Base-by-base conservation (phyloP, 2,888 invertebrate genomes). In the Parthenolecanium corni region DNA sequence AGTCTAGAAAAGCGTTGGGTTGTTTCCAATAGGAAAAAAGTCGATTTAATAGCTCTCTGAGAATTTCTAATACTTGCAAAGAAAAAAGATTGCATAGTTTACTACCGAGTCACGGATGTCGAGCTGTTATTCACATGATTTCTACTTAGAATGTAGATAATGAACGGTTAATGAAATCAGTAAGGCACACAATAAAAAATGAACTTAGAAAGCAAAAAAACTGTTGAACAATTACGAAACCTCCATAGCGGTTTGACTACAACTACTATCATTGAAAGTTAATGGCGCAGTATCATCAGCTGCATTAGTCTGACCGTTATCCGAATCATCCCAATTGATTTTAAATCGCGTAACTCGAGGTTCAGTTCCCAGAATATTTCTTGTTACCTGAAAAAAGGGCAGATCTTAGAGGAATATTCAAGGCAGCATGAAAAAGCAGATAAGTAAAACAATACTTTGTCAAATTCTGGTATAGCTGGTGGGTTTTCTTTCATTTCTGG, bases 291-390 rank as follows among this genome's bases (percentile, higher is more conserved):
- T 61, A 18, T 65, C 64, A 6, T 64, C 31, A 46, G 66, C 58
- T 16, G 65, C 62, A 38, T 66, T 64, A 2, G 62, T 42, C 36
- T 65, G 52, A 31, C 64, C 64, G 25, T 63, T 47, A 38, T 71
- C 69, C 25, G 70, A 68, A 65, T 90, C 90, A 65, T 90, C 94
- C 96, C 96, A 97, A 72, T 96, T 94, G 56, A 96, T 96, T 77
- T 95, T 95, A 74, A 96, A 96, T 68, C 89, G 80, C 2, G 96
- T 97, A 2, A 97, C 96, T 71, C 96, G 79, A 0, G 96, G 96
- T 75, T 92, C 88, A 1, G 89, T 86, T 0, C 89, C 91, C 38
- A 90, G 74, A 65, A 90, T 89, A 74, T 89, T 89, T 68, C 89
- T 78, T 47, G 82, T 79, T 14, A 84, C 77, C 81, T 78, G 66